Conservation (phyloP, 2,113 vertebrate species). For the Calonectris borealis region DNA sequence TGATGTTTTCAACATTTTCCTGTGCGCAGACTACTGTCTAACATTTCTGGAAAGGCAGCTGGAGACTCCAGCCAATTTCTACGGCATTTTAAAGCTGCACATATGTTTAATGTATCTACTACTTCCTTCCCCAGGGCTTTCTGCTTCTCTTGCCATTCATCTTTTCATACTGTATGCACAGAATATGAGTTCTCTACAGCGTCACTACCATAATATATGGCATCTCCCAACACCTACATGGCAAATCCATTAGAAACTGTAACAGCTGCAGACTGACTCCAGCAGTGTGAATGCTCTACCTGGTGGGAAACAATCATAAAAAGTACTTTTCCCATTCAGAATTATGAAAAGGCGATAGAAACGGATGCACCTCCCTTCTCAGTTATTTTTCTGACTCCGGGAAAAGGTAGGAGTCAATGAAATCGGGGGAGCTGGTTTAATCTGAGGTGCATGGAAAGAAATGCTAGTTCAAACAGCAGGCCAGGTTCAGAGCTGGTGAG, state of each 20-base stretch:
- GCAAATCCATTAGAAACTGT: slow-evolving; percentile 16
- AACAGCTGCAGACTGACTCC: neutral
- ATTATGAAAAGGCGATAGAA: neutral
- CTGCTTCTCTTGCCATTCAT: slow-evolving; percentile 40
- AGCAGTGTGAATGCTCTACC: neutral
- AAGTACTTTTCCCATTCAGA: neutral
- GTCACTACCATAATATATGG: neutral
- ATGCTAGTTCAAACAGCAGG: neutral
- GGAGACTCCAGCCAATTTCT: slow-evolving; percentile 12
- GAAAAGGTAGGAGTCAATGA: neutral
- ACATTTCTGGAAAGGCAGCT: slow-evolving; percentile 32
- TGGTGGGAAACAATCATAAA: neutral
- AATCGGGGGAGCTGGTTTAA: neutral
- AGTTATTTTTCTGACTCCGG: neutral
- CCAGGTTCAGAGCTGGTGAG: neutral
- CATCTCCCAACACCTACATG: slow-evolving; percentile 26
- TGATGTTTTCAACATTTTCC: slow-evolving; percentile 47
- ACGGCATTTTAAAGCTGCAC: slow-evolving; percentile 35
- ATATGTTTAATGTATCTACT: slow-evolving; percentile 55
- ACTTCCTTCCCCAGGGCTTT: slow-evolving; percentile 33
- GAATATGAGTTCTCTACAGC: neutral
- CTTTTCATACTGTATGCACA: neutral
- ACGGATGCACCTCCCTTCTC: neutral
- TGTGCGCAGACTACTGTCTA: slow-evolving; percentile 3
- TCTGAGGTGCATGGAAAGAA: neutral